These are phyloP conservation scores for Hephaestus fuliginosus DNA, from an alignment of 2,797 vertebrate species.

Conservation along the genomic window DNA sequence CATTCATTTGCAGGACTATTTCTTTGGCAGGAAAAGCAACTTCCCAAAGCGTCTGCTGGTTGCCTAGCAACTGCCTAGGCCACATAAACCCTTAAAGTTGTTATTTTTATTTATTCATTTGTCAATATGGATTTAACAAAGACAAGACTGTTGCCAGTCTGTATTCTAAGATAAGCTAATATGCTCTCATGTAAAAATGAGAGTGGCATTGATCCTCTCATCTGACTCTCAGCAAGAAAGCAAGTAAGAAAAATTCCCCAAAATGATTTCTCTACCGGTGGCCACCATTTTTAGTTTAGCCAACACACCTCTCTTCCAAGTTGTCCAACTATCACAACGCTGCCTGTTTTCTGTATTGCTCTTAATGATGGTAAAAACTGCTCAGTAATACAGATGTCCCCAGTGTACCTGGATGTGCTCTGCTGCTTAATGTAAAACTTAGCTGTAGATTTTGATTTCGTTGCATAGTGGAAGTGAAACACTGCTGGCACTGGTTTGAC, in stretches of 20 bases:
- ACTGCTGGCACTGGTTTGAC: background rate
- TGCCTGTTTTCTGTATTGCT: background rate
- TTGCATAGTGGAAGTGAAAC: conserved; percentile 1
- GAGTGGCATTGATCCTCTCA: background rate
- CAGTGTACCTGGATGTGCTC: too few relatives aligned
- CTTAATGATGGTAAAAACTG: background rate
- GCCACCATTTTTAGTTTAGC: background rate
- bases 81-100: too few relatives aligned
- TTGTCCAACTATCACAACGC: too few relatives aligned
- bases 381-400: background rate
- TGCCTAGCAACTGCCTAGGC: background rate
- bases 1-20: too few relatives aligned
- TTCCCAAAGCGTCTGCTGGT: background rate
- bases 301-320: background rate
- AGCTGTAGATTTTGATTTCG: background rate
- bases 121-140: background rate
- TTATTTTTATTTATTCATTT: too few relatives aligned
- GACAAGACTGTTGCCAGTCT: background rate
- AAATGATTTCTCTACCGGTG: background rate
- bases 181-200: too few relatives aligned
- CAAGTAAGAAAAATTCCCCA: background rate
- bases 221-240: background rate
- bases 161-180: background rate
- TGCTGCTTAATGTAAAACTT: background rate
- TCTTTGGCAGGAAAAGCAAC: background rate